Evolutionary conservation across 2,797 vertebrate species (phyloP).

Genomic region (Melanogrammus aeglefinus): DNA sequence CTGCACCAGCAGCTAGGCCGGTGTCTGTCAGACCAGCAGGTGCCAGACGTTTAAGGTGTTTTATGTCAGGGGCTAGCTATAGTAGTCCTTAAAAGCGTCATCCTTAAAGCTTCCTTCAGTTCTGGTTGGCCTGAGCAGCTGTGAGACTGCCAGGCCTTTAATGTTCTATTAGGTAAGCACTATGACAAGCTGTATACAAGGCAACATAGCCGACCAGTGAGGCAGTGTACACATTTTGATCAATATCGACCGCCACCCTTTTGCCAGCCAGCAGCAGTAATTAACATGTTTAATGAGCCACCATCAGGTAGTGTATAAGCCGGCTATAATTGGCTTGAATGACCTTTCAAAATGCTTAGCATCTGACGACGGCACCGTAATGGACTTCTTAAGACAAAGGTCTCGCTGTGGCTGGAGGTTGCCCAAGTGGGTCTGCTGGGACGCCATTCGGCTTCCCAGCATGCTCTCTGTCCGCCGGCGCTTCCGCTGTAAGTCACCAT

Average conservation of each 20-base stretch:
- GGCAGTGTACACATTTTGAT: constrained; percentile 1
- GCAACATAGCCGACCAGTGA: not conserved
- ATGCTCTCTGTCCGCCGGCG: constrained; percentile 51
- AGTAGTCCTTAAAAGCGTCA: not conserved
- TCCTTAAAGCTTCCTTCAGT: not conserved
- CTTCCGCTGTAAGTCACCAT: constrained; percentile 45
- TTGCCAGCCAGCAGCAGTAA: not conserved
- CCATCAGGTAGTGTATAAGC: constrained; percentile 3
- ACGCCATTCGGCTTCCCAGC: constrained; percentile 56
- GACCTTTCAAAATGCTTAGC: constrained; percentile 31
- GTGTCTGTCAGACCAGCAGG: constrained; percentile 16
- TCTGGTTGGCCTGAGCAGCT: not conserved
- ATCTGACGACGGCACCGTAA: constrained; percentile 39
- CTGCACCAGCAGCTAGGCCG: constrained; percentile 37
- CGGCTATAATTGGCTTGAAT: not conserved
- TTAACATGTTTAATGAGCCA: constrained; percentile 5
- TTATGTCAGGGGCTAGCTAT: not conserved
- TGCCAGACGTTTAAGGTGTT: not conserved
- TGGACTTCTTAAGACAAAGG: constrained; percentile 35
- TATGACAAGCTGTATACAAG: not conserved
- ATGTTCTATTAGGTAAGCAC: not conserved
- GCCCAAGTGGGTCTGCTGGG: constrained; percentile 54
- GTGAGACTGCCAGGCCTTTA: not conserved
- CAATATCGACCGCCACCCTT: not conserved
- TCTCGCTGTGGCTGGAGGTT: constrained; percentile 57